Evolutionary conservation across 2,797 vertebrate species (phyloP).

Genomic region (Carapus acus): DNA sequence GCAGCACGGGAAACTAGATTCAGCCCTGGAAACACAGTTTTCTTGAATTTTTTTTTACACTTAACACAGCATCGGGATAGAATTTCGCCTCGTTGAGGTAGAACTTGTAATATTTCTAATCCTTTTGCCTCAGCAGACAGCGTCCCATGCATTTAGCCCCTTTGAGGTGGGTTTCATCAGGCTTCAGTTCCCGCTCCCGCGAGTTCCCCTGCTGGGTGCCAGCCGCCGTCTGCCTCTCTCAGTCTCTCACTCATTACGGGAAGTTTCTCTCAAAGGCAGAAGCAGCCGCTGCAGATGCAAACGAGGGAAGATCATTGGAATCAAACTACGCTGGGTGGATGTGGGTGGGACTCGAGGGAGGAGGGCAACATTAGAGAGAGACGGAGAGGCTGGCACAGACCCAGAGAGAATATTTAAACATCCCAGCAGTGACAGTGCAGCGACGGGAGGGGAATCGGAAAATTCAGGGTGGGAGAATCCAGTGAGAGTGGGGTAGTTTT

Average conservation of each 20-base stretch:
- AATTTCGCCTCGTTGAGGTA: no score
- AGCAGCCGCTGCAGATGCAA: slow-evolving; percentile 50
- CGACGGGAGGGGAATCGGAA: slow-evolving; percentile 56
- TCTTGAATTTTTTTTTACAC: no score
- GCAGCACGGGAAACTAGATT: no score
- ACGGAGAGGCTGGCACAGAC: slow-evolving; percentile 22
- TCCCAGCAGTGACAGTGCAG: slow-evolving; percentile 43
- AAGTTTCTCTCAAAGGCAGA: slow-evolving; percentile 53
- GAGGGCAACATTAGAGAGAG: slow-evolving; percentile 17
- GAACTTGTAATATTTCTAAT: no score
- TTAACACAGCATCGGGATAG: no score
- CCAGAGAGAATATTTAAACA: slow-evolving; percentile 33
- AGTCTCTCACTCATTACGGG: slow-evolving; percentile 58
- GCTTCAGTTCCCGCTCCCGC: slow-evolving; percentile 19
- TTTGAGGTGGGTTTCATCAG: no score
- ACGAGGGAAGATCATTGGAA: slow-evolving; percentile 49
- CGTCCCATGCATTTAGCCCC: slow-evolving; percentile 17
- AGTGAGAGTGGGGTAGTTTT: slow-evolving; percentile 42
- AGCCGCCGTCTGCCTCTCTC: slow-evolving; percentile 27
- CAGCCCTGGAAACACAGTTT: no score
- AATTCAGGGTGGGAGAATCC: slow-evolving; percentile 51
- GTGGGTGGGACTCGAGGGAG: slow-evolving; percentile 14
- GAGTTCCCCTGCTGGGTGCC: slow-evolving; percentile 42
- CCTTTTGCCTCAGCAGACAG: no score
- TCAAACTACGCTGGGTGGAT: slow-evolving; percentile 37